phyloP scores from a whole-genome alignment of 2,113 vertebrate genomes.

The Melozone crissalis region DNA sequence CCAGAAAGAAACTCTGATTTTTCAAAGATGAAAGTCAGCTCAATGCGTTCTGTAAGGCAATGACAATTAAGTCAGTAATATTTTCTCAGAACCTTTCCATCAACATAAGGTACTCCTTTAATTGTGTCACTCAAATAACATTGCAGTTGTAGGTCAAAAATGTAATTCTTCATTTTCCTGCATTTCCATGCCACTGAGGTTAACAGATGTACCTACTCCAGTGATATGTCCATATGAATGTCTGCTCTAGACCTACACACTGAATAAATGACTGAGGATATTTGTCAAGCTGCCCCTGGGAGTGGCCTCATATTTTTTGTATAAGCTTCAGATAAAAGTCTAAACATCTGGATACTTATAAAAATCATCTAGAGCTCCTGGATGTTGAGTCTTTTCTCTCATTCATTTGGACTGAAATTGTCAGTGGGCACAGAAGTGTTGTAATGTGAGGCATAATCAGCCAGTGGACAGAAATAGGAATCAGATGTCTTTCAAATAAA shows the following conservation, averaged over 20 bases:
- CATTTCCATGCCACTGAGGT: not conserved
- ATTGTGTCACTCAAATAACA: not conserved
- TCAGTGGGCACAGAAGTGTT: slow-evolving; percentile 51
- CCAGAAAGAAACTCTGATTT: not conserved
- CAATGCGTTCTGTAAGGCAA: not conserved
- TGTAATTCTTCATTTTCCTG: not conserved
- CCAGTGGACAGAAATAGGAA: slow-evolving; percentile 49
- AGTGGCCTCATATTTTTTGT: slow-evolving; percentile 30
- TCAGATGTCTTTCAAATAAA: slow-evolving; percentile 60
- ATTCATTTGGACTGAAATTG: slow-evolving; percentile 30
- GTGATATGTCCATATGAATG: accelerated
- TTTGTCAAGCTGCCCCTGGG: slow-evolving; percentile 30
- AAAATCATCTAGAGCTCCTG: slow-evolving; percentile 50
- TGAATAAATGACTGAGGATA: not conserved
- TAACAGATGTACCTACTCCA: not conserved
- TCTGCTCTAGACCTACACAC: not conserved
- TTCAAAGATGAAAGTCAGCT: not conserved
- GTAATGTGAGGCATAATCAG: not conserved
- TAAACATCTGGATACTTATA: slow-evolving; percentile 45
- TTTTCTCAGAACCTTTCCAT: not conserved
- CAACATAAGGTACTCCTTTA: not conserved
- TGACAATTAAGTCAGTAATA: not conserved
- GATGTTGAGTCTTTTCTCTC: not conserved
- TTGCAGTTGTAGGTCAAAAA: not conserved
- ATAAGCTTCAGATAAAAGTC: slow-evolving; percentile 26